Base-by-base conservation (phyloP, 2,797 vertebrate genomes). In the Chaetodon trifasciatus region DNA sequence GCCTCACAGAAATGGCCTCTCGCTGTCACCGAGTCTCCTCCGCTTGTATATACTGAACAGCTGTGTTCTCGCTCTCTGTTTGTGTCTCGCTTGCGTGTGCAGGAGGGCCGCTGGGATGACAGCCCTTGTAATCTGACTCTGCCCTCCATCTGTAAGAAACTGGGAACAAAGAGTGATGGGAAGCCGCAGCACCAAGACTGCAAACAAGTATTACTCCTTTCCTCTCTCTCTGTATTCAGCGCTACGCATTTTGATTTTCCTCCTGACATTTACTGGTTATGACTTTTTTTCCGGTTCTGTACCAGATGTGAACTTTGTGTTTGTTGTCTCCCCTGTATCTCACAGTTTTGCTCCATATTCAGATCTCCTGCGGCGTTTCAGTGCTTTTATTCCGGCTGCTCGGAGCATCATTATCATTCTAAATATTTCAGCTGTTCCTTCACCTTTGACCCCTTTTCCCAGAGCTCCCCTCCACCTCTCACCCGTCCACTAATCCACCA, bases 81-180 rank as follows among this genome's bases (percentile, higher is more conserved):
- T 82, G 81, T 84, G 63, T 81, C 58, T 74, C 61, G 75, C 84
- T 63, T 57, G 53, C 28, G 11, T 84, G 50, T 76, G 84, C 92
- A 99, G 98, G 97, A 98, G 55, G 97, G 98, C 55, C 97, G 97
- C 76, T 99, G 98, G 98, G 98, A 99, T 0, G 98, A 99, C 93
- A 98, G 96, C 86, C 97, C 98, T 0, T 99, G 98, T 92, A 99
- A 99, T 93, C 92, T 96, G 88, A 97, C 97, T 23, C 93, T 99
- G 90, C 97, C 98, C 0, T 98, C 96, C 90, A 97, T 99, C 95
- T 99, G 98, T 84, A 99, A 99, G 95, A 99, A 98, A 79, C 86
- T 94, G 0, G 97, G 97, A 35, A 96, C 94, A 77, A 96, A 97
- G 93, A 95, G 87, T 61, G 96, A 97, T 17, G 96, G 96, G 61